These are phyloP conservation scores for Xyliphius kryptos DNA, from an alignment of 2,113 vertebrate species.

Conservation along the genomic window DNA sequence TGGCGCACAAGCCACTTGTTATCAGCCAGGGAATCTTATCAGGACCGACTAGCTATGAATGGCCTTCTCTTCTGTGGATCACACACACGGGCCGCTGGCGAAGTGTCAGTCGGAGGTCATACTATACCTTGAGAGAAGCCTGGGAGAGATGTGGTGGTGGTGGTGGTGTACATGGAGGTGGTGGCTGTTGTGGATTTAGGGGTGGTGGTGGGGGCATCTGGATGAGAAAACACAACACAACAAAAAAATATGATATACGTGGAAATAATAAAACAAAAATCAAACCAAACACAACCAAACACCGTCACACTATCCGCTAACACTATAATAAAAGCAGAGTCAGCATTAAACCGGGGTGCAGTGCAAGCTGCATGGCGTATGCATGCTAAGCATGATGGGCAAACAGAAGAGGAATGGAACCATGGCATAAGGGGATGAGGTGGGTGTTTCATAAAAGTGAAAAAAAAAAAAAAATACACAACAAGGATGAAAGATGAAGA, in stretches of 20 bases:
- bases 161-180: slow-evolving; percentile 57
- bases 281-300: slow-evolving; percentile 28
- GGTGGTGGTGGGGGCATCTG: slow-evolving; percentile 73
- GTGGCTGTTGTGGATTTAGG: slow-evolving; percentile 69
- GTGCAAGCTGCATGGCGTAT: too few relatives aligned
- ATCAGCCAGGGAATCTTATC: too few relatives aligned
- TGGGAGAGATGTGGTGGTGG: slow-evolving; percentile 55
- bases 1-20: too few relatives aligned
- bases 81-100: slow-evolving; percentile 27
- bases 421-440: not conserved
- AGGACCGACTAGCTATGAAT: too few relatives aligned
- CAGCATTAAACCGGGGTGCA: slow-evolving; percentile 13
- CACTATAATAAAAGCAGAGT: slow-evolving; percentile 36
- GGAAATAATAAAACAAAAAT: slow-evolving; percentile 45
- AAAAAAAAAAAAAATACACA: not conserved
- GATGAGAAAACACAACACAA: slow-evolving; percentile 61
- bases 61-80: too few relatives aligned
- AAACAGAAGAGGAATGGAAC: not conserved
- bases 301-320: slow-evolving; percentile 23
- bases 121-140: slow-evolving; percentile 66
- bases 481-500: not conserved
- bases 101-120: slow-evolving; percentile 44
- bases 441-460: not conserved
- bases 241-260: slow-evolving; percentile 59
- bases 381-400: not conserved